Evolutionary conservation across 2,888 invertebrate genomes (phyloP).

Genomic region (Drosophila koepferae): DNA sequence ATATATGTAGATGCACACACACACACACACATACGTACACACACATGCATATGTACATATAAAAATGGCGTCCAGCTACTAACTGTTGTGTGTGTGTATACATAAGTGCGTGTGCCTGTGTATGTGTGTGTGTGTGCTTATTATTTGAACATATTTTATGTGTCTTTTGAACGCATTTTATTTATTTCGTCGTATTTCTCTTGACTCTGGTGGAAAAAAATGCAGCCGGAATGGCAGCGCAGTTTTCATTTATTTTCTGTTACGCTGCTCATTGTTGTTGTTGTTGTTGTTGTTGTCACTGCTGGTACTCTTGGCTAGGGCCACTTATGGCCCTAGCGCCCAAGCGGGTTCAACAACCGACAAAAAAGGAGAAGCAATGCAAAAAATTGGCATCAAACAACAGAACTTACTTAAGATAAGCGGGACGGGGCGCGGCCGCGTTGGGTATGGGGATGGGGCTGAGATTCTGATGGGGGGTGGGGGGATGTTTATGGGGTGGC

Average conservation of each 20-base stretch:
- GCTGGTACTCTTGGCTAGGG: conserved; percentile 54
- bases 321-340: conserved; percentile 73
- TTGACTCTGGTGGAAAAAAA: conserved; percentile 61
- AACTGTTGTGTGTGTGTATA: conserved; percentile 5
- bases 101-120: conserved; percentile 2
- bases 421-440: conserved; percentile 1
- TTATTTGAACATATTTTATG: conserved; percentile 64
- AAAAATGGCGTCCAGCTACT: conserved; percentile 40
- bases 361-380: conserved; percentile 69
- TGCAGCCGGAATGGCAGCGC: conserved; percentile 56
- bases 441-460: no score
- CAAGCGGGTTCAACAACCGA: conserved; percentile 75
- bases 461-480: no score
- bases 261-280: conserved; percentile 44
- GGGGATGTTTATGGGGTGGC: not conserved
- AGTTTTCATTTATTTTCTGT: conserved; percentile 75
- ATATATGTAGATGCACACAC: conserved; percentile 14
- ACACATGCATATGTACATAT: not conserved
- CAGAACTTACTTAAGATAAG: conserved; percentile 74
- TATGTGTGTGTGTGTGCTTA: conserved; percentile 25
- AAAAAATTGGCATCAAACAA: conserved; percentile 80
- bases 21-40: not conserved
- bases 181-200: conserved; percentile 76
- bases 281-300: conserved; percentile 8
- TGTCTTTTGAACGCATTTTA: conserved; percentile 68